Evolutionary conservation across 1,140 invertebrate species (phyloP), one percentile per base, ranked within the genome.

Genomic region (Limonius californicus): DNA sequence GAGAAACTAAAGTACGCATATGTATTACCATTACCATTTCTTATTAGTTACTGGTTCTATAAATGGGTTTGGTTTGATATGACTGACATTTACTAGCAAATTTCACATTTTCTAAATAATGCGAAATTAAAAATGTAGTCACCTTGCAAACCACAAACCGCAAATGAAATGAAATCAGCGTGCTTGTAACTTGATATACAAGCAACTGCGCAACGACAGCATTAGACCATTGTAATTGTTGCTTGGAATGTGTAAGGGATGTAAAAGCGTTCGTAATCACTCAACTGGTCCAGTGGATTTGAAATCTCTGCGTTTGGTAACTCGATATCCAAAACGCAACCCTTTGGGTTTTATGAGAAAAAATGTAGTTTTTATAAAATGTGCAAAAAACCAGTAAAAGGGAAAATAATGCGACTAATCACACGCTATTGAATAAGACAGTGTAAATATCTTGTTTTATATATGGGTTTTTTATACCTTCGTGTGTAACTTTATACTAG

Each of bases 81-180:
- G n/a, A n/a, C n/a, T n/a, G 35, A 39, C 35, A 12, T 39, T 39
- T 39, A 39, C 11, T 27, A 45, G 12, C 3, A 45, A 50, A 4
- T 50, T 50, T 19, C 45, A 18, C 45, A 21, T 45, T 50, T 50
- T 21, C 20, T 19, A 18, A 50, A 50, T 27, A 30, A 55, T 16
- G 43, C 11, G 11, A 6, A 55, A 12, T 3, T 27, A 35, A 45
- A 63, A 58, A 57, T 55, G 32, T 35, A 47, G 57, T 66, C 64
- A 66, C 64, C 64, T 66, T 66, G 64, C 47, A 66, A 66, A 66
- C 64, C 64, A 57, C 60, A 53, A 56, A 62, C 64, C 64, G 54
- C 64, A 66, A 66, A 66, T 57, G 64, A 66, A 66, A 66, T 66
- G 62, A 66, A 66, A 66, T 66, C 64, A 57, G 57, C 56, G 57